These are phyloP conservation scores for Corapipo altera DNA, from an alignment of 2,113 vertebrate species.

Conservation along the genomic window DNA sequence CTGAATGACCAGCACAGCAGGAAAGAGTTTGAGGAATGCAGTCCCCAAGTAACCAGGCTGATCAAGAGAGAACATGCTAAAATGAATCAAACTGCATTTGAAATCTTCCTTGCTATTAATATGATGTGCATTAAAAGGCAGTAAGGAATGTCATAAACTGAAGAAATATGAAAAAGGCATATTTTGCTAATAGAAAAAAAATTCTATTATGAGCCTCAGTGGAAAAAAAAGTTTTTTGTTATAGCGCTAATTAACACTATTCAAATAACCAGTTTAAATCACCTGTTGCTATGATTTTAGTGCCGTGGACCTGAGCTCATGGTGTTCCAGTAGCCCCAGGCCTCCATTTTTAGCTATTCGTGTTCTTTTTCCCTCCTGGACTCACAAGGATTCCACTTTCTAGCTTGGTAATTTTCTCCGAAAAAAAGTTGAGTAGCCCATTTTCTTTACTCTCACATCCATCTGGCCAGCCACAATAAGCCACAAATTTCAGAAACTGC, in stretches of 20 bases:
- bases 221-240: neutral
- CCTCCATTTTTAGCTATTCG: neutral
- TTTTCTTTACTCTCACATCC: neutral
- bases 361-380: neutral
- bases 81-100: neutral
- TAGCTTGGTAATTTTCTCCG: neutral
- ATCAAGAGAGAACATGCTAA: neutral
- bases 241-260: neutral
- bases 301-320: neutral
- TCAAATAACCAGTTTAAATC: neutral
- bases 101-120: neutral
- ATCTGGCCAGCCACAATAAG: neutral
- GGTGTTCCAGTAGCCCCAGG: neutral
- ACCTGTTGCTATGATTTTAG: neutral
- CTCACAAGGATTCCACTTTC: neutral
- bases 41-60: neutral
- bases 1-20: neutral
- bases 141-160: neutral
- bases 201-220: neutral
- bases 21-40: neutral
- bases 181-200: neutral
- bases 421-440: neutral
- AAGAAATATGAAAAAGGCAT: neutral
- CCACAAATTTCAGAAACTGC: constrained; percentile 34
- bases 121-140: neutral